Conservation (phyloP, 92 coral and sea anemone genomes). For the Porites evermanni region DNA sequence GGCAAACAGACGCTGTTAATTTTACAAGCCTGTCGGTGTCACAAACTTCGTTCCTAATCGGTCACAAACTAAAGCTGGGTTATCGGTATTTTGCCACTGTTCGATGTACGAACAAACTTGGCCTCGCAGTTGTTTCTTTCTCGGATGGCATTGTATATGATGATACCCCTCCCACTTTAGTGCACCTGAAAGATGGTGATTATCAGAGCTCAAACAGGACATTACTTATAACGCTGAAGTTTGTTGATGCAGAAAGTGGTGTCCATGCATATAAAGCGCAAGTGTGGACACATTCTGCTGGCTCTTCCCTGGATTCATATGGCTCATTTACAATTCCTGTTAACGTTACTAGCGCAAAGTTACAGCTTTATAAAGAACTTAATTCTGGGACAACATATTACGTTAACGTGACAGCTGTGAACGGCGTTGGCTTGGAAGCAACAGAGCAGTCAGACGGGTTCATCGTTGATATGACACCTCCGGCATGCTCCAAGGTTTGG, state of each 20-base stretch:
- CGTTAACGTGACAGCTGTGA: conserved; percentile 72
- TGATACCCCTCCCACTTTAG: conserved; percentile 62
- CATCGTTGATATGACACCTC: conserved; percentile 75
- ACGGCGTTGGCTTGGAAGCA: conserved; percentile 69
- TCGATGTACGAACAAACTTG: conserved; percentile 78
- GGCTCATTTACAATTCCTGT: conserved; percentile 58
- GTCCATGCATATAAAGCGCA: conserved; percentile 50
- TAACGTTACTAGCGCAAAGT: conserved; percentile 18
- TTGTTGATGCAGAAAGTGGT: conserved; percentile 82
- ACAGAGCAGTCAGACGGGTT: conserved; percentile 75
- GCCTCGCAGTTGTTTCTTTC: conserved; percentile 51
- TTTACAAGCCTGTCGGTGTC: conserved; percentile 52
- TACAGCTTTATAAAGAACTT: conserved; percentile 43
- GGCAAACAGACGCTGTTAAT: conserved; percentile 56
- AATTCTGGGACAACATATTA: conserved; percentile 59
- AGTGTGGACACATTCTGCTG: not conserved
- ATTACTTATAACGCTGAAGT: conserved; percentile 58
- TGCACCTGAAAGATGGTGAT: conserved; percentile 65
- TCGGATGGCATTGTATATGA: conserved; percentile 79
- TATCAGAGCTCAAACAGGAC: conserved; percentile 33
- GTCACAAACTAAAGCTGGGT: conserved; percentile 47
- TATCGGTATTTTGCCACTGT: conserved; percentile 82
- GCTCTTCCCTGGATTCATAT: conserved; percentile 8
- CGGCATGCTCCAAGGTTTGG: conserved; percentile 65
- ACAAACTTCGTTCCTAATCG: conserved; percentile 39